Evolutionary conservation across 2,797 vertebrate genomes (phyloP), one percentile per base, ranked within the genome.

Genomic region (Astyanax mexicanus): DNA sequence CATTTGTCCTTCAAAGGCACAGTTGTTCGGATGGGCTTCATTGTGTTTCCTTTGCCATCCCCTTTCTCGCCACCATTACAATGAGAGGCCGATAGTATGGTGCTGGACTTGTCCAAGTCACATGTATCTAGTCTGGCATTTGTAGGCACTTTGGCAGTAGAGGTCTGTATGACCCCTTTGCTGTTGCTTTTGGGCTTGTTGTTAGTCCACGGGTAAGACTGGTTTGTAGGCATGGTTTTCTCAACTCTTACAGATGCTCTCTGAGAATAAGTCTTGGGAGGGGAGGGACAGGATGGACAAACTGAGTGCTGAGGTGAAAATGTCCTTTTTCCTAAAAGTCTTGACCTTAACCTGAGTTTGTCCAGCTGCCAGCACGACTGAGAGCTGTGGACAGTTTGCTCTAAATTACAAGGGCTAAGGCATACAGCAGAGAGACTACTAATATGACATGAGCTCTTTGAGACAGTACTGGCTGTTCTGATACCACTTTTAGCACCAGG

Each of bases 131-230:
- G 77, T 74, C 84, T 72, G 67, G 87, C 88, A 27, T 81, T 83
- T 27, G 89, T 93, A 95, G 96, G 95, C 94, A 97, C 95, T 95
- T 95, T 89, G 80, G 91, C 81, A 82, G 86, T 92, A 72, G 80
- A 89, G 77, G 91, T 90, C 80, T 4, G 47, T 73, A 92, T 76
- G 65, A 94, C 91, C 58, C 87, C 88, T 74, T 74, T 92, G 69
- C 85, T 90, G 69, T 71, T 90, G 17, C 90, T 85, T 73, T 78
- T 62, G 23, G 93, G 88, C 77, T 88, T 93, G 37, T 49, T 89
- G 17, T 84, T 86, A 4, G 80, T 86, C 89, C 93, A 92, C 3
- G 87, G 81, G 40, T 86, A 92, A 42, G 91, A 93, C 86, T 88
- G 88, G 40, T 94, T 93, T 47, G 93, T 90, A 0, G 94, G 92